Percentiles rank a stretch among this genome's conserved stretches.
phyloP scores from a whole-genome alignment of 2,797 vertebrate genomes.

The Fratercula arctica region DNA sequence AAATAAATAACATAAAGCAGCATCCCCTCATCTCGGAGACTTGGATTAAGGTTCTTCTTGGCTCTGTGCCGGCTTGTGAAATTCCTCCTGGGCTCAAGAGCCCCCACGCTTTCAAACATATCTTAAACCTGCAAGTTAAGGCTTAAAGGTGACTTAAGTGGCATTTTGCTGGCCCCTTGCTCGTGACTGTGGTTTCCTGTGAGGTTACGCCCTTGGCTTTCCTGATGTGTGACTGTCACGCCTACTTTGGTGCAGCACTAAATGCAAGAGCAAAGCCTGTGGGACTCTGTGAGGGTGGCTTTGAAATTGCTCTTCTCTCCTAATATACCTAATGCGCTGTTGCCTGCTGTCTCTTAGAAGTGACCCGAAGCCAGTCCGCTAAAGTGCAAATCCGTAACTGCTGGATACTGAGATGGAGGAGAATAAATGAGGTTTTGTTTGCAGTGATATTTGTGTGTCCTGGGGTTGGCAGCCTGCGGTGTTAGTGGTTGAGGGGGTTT shows the following conservation, averaged over 20 bases:
- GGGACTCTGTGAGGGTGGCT: not conserved
- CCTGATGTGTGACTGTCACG: not conserved
- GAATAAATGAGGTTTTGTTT: not conserved
- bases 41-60: not conserved
- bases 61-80: not conserved
- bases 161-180: not conserved
- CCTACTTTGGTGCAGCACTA: not conserved
- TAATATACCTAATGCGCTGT: not conserved
- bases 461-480: not conserved
- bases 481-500: not conserved
- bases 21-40: not conserved
- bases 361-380: not conserved
- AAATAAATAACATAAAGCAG: not conserved
- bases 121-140: not conserved
- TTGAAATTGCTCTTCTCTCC: not conserved
- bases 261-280: not conserved
- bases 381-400: not conserved
- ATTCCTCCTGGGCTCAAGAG: not conserved
- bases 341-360: not conserved
- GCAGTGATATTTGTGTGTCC: not conserved
- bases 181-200: not conserved
- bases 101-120: not conserved
- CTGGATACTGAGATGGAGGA: not conserved
- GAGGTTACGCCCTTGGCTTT: not conserved
- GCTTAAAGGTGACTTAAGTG: not conserved